A percentile compares a stretch with the other conserved stretches of the same genome.
phyloP scores from a whole-genome alignment of 2,797 vertebrate genomes.

The Geotrypetes seraphini region DNA sequence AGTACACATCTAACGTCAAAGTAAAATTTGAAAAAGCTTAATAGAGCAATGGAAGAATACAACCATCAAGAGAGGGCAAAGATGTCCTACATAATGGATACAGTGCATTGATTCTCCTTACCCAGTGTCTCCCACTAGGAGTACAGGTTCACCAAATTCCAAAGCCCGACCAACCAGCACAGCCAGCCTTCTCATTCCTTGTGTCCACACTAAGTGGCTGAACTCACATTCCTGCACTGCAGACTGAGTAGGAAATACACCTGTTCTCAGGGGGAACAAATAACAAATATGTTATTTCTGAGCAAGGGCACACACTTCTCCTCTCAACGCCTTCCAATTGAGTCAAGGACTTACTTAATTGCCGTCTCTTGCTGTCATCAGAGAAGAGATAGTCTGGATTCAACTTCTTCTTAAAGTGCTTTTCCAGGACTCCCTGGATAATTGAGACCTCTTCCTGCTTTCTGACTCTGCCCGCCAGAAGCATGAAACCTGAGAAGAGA shows the following conservation, averaged over 20 bases:
- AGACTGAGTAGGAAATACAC: constrained; percentile 25
- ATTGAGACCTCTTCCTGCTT: constrained; percentile 78
- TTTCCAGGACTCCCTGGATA: constrained; percentile 78
- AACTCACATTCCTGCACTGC: constrained; percentile 72
- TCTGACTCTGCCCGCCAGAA: constrained; percentile 85
- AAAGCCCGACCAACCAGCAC: constrained; percentile 81
- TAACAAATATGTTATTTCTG: constrained; percentile 7
- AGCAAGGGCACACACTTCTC: constrained; percentile 2
- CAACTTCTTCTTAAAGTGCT: constrained; percentile 83
- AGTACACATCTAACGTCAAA: no score
- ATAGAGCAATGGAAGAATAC: no score
- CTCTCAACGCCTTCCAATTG: background rate
- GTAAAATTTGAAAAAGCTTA: no score
- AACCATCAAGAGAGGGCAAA: no score
- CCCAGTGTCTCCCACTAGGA: constrained; percentile 94
- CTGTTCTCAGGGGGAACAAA: constrained; percentile 14
- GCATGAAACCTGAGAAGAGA: constrained; percentile 75
- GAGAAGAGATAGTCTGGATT: constrained; percentile 75
- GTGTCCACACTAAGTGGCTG: constrained; percentile 84
- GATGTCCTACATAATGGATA: no score
- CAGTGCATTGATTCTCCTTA: no score
- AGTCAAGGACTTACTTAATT: constrained; percentile 75
- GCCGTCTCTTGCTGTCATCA: constrained; percentile 61
- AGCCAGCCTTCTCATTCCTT: constrained; percentile 74
- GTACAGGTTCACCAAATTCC: constrained; percentile 81